These are phyloP conservation scores for Actias luna DNA, from an alignment of 2,888 invertebrate genomes.

Conservation along the genomic window DNA sequence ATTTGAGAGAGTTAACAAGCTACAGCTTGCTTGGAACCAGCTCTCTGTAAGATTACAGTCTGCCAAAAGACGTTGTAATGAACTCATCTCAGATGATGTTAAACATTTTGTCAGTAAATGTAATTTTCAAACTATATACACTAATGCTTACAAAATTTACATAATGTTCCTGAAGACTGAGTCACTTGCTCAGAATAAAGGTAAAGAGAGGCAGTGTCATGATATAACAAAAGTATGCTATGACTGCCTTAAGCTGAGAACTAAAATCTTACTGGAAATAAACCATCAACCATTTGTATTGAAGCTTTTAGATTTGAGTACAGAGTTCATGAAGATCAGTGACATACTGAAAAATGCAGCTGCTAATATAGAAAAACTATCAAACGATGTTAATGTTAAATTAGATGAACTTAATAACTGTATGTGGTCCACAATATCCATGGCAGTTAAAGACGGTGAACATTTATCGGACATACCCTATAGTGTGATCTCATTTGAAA, in stretches of 20 bases:
- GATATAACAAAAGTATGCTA: constrained; percentile 81
- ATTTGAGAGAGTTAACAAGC: constrained; percentile 64
- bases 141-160: constrained; percentile 69
- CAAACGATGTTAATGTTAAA: constrained; percentile 46
- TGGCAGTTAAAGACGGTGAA: constrained; percentile 60
- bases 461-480: constrained; percentile 64
- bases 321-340: constrained; percentile 68
- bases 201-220: constrained; percentile 66
- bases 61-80: constrained; percentile 69
- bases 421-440: constrained; percentile 67
- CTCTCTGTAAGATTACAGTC: constrained; percentile 71
- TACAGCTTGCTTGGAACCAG: constrained; percentile 68
- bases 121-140: constrained; percentile 65
- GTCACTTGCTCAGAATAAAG: constrained; percentile 60
- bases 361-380: constrained; percentile 61
- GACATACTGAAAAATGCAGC: constrained; percentile 63
- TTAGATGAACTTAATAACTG: constrained; percentile 63
- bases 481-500: constrained; percentile 73
- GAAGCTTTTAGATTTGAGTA: constrained; percentile 68
- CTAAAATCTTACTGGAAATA: constrained; percentile 69
- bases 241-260: constrained; percentile 78
- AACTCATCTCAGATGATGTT: constrained; percentile 60
- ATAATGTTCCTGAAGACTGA: constrained; percentile 64
- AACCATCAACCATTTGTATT: constrained; percentile 67
- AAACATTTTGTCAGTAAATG: constrained; percentile 65